These are phyloP conservation scores for Capromys pilorides DNA, from an alignment of 2,797 vertebrate species.

Conservation along the genomic window DNA sequence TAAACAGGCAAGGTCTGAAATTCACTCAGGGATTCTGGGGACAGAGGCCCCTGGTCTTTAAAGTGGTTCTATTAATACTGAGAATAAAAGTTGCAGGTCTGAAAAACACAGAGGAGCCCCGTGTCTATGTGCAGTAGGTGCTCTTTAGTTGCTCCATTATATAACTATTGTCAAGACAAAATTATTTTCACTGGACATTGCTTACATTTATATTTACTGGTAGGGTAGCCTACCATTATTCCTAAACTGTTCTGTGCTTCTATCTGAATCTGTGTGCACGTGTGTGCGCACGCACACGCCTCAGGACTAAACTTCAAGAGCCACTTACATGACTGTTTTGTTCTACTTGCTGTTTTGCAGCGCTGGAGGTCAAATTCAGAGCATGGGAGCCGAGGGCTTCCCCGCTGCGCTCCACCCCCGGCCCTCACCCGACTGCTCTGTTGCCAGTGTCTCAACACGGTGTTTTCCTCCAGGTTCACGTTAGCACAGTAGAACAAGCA, in stretches of 20 bases:
- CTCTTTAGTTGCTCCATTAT: constrained; percentile 5
- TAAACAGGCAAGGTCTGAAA: constrained; percentile 2
- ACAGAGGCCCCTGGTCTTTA: not conserved
- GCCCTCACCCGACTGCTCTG: not conserved
- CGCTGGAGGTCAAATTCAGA: not conserved
- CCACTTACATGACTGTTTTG: not conserved
- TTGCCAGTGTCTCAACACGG: not conserved
- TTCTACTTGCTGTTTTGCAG: not conserved
- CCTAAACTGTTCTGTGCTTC: not conserved
- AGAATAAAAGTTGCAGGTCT: constrained; percentile 42
- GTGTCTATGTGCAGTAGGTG: not conserved
- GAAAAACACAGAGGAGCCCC: not conserved
- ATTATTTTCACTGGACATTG: not conserved
- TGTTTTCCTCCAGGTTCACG: not conserved
- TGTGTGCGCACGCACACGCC: not conserved
- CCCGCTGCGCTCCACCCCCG: too few species aligned
- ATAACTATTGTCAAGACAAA: not conserved
- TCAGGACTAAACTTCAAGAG: not conserved
- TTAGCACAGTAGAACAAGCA: not conserved
- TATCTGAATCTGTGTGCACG: not conserved
- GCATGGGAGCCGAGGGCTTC: not conserved
- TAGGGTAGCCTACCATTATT: not conserved
- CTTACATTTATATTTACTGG: not conserved
- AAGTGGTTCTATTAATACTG: not conserved
- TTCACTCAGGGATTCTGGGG: not conserved